These are phyloP conservation scores for Eleutherodactylus coqui DNA, from an alignment of 2,797 vertebrate species.

Conservation along the genomic window DNA sequence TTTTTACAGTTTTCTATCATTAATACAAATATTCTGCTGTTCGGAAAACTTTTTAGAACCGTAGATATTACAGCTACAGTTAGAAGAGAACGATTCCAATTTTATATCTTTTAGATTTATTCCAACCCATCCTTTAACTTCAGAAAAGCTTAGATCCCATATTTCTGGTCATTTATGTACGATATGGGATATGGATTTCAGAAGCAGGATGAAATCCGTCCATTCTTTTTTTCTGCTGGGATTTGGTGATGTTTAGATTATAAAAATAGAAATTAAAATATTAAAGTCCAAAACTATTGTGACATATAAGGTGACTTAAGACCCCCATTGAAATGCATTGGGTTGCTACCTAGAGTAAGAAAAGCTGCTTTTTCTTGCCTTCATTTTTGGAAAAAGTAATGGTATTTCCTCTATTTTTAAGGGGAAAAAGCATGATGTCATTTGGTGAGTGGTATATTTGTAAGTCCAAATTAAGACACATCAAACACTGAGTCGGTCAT, in stretches of 20 bases:
- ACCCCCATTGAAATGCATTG: too few species aligned
- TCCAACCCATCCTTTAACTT: too few species aligned
- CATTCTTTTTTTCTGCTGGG: neutral
- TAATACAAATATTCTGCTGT: neutral
- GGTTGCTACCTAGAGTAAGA: too few species aligned
- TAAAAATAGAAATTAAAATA: neutral
- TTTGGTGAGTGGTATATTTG: too few species aligned
- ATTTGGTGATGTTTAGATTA: neutral
- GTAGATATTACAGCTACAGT: neutral
- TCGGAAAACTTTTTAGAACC: neutral
- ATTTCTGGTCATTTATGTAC: neutral
- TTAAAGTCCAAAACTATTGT: neutral
- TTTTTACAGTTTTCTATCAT: neutral
- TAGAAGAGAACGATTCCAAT: neutral
- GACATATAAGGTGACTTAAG: too few species aligned
- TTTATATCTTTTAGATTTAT: neutral
- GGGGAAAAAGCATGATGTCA: too few species aligned
- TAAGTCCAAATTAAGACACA: too few species aligned
- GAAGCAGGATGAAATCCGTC: neutral
- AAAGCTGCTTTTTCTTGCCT: too few species aligned
- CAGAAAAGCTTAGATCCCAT: neutral
- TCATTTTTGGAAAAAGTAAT: too few species aligned
- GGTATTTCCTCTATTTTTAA: too few species aligned
- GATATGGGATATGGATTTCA: neutral
- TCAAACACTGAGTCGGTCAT: too few species aligned